Conservation (phyloP, 1,140 invertebrate species). For the Acromyrmex heyeri region DNA sequence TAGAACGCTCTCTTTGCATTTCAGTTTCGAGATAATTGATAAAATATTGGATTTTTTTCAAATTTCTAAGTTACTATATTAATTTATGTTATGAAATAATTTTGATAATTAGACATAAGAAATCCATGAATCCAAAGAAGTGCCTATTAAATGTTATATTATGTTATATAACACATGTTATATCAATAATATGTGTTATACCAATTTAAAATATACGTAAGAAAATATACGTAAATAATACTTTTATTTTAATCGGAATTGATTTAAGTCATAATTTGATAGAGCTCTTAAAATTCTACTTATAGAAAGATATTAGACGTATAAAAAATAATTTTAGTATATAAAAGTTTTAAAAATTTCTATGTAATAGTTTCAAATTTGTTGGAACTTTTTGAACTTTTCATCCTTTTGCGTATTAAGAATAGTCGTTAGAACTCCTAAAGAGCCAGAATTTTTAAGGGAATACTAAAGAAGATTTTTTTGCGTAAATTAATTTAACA, state of each 20-base stretch:
- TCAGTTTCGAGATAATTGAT: not conserved
- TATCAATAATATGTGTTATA: too few relatives aligned
- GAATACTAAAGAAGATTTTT: not conserved
- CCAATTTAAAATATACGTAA: not conserved
- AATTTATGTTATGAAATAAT: not conserved
- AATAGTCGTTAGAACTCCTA: not conserved
- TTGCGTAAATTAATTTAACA: slow-evolving; percentile 17
- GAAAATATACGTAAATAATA: not conserved
- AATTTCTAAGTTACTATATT: not conserved
- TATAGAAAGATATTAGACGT: not conserved
- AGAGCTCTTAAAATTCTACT: not conserved
- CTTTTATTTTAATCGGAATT: not conserved
- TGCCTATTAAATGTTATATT: not conserved
- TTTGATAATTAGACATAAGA: not conserved
- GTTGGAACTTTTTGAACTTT: not conserved
- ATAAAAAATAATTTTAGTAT: not conserved
- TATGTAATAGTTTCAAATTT: not conserved
- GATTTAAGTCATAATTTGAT: not conserved
- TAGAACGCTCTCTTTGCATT: not conserved
- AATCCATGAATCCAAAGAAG: not conserved
- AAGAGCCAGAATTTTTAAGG: not conserved
- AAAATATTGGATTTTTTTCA: not conserved
- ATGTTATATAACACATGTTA: not conserved
- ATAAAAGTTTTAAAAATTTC: not conserved
- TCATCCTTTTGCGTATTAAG: not conserved